Evolutionary conservation across 2,888 invertebrate genomes (phyloP), one percentile per base, ranked within the genome.

Genomic region (Xanthorhoe designata): DNA sequence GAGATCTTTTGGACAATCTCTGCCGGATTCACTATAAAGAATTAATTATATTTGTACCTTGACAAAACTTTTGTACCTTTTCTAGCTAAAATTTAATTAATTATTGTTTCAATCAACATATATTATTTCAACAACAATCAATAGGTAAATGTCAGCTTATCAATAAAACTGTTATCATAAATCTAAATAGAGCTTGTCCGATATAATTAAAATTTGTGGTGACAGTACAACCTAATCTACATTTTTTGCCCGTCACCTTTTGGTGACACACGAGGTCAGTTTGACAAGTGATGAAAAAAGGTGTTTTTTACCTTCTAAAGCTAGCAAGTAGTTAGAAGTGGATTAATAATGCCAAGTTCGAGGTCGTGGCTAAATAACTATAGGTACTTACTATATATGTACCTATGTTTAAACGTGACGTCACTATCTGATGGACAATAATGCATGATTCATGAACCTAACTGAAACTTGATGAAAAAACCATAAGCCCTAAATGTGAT

Each of bases 201-300:
- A 35, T 59, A 53, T 59, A 59, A 70, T 69, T 57, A 74, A 61
- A 72, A 68, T 72, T 66, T 71, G 67, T 71, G 79, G 76, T 74
- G 69, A 73, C 73, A 74, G 73, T 75, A 72, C 65, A 72, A 79
- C 79, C 64, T 81, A 79, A 82, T 82, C 78, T 78, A 72, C 62
- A 65, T 72, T 76, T 83, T 88, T 85, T 85, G 75, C 53, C 66
- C 79, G 75, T 82, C 80, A 85, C 83, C 83, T 85, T 42, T 77
- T 79, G 76, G 32, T 32, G 75, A 83, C 82, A 79, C 74, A 0
- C 88, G 88, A 88, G 89, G 88, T 88, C 89, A 75, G 64, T 69
- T 55, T 56, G 58, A 69, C 55, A 64, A 57, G 45, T 61, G n/a
- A 56, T 62, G 47, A 66, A 67, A 65, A 64, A 64, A 66, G 51